Conservation (phyloP, 1,140 invertebrate genomes). For the Contarinia nasturtii region DNA sequence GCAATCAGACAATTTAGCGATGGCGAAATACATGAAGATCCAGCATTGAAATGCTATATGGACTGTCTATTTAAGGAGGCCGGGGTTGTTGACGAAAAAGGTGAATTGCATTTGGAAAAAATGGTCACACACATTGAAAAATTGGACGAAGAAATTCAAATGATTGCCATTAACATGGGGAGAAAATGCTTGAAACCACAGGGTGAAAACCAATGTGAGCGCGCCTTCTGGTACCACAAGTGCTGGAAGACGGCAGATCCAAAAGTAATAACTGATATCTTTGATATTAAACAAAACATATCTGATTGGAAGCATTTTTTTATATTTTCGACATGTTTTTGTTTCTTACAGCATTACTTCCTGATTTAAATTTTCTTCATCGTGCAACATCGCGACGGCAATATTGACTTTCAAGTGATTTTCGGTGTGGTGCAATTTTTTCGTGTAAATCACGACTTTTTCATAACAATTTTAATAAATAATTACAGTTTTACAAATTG, state of each 20-base stretch:
- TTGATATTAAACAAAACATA: too few relatives aligned
- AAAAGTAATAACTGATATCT: conserved; percentile 8
- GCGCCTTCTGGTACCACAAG: conserved; percentile 16
- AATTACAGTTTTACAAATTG: too few relatives aligned
- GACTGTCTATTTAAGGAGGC: conserved; percentile 17
- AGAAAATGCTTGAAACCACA: conserved; percentile 14
- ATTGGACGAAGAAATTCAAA: conserved; percentile 10
- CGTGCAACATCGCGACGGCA: too few relatives aligned
- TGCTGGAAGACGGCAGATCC: conserved; percentile 16
- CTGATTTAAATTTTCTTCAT: too few relatives aligned
- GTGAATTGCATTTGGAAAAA: conserved; percentile 17
- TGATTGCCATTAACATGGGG: conserved; percentile 11
- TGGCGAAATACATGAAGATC: conserved; percentile 14
- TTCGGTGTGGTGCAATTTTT: too few relatives aligned
- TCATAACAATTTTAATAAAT: too few relatives aligned
- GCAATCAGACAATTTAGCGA: conserved; percentile 18
- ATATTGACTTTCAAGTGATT: too few relatives aligned
- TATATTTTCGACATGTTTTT: too few relatives aligned
- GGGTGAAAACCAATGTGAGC: conserved; percentile 16
- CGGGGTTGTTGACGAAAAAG: conserved; percentile 16
- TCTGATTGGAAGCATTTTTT: too few relatives aligned
- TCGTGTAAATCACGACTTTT: too few relatives aligned
- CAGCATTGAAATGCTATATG: conserved; percentile 16
- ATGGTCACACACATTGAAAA: conserved; percentile 10
- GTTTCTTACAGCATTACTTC: too few relatives aligned